Evolutionary conservation across 2,888 invertebrate species (phyloP).

Genomic region (Diarsia dahlii): DNA sequence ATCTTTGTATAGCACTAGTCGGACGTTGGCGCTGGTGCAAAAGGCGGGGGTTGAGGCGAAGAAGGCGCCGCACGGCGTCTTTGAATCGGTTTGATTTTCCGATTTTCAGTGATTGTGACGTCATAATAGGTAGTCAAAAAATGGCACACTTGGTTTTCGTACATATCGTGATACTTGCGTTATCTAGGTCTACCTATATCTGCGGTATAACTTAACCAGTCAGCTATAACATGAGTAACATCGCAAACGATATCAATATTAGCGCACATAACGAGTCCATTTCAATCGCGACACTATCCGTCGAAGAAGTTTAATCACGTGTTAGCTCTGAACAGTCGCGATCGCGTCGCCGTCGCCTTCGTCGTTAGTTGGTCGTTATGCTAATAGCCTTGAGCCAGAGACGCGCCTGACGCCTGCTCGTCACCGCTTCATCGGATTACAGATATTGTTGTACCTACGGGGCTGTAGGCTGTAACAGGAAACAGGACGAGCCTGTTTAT

Average conservation of each 20-base stretch:
- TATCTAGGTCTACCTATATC: no score
- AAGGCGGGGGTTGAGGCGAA: no score
- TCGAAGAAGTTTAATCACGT: slow-evolving; percentile 56
- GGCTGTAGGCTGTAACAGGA: neutral
- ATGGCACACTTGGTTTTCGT: no score
- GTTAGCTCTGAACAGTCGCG: slow-evolving; percentile 24
- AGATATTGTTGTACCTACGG: slow-evolving; percentile 48
- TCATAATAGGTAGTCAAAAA: no score
- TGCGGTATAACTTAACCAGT: neutral
- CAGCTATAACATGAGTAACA: neutral
- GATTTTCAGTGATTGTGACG: no score
- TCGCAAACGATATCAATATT: slow-evolving; percentile 32
- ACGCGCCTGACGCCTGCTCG: slow-evolving; percentile 53
- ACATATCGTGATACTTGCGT: no score
- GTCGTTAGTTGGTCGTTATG: slow-evolving; percentile 77
- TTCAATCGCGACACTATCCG: slow-evolving; percentile 32
- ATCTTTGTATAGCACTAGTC: no score
- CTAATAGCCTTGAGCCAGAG: slow-evolving; percentile 67
- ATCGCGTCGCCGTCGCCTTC: slow-evolving; percentile 41
- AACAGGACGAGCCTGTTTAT: slow-evolving; percentile 8
- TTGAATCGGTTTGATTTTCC: no score
- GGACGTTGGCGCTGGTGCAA: no score
- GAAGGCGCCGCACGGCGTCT: no score
- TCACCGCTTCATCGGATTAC: slow-evolving; percentile 60
- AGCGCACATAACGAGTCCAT: slow-evolving; percentile 25